A percentile compares a stretch with the other conserved stretches of the same genome.
Conservation (phyloP, 35 echinoderm and acorn worm genomes). For the Patiria miniata region DNA sequence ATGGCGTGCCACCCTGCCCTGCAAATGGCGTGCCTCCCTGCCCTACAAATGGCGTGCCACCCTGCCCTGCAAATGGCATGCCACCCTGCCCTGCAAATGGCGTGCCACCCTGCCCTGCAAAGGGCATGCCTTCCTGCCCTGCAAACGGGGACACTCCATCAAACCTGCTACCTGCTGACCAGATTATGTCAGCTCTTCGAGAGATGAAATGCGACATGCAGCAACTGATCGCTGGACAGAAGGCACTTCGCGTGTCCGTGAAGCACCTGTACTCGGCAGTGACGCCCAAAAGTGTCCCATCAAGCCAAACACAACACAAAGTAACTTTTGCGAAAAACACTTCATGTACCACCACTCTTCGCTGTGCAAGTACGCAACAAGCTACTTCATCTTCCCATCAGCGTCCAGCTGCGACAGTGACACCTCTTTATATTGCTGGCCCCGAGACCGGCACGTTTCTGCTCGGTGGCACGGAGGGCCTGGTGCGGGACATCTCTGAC, state of each 20-base stretch:
- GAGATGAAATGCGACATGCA: neutral
- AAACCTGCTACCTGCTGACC: neutral
- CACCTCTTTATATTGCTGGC: neutral
- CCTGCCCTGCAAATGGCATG: too few relatives aligned
- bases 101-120: too few relatives aligned
- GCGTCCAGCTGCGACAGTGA: neutral
- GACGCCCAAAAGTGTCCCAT: neutral
- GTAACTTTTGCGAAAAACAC: neutral
- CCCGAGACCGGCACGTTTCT: neutral
- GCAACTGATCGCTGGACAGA: slow-evolving; percentile 2
- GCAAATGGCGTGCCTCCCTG: too few relatives aligned
- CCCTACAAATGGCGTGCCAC: too few relatives aligned
- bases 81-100: too few relatives aligned
- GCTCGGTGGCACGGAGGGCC: neutral
- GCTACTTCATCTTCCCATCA: neutral
- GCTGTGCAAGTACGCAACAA: neutral
- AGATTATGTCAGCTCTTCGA: neutral
- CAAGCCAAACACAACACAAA: neutral
- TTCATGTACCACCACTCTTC: neutral
- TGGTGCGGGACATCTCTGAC: neutral
- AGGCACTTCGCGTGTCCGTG: neutral
- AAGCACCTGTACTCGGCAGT: neutral
- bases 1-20: too few relatives aligned
- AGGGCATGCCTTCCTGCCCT: too few relatives aligned
- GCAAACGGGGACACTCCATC: too few relatives aligned